phyloP scores from a whole-genome alignment of 2,888 invertebrate species.

The Biston betularia region DNA sequence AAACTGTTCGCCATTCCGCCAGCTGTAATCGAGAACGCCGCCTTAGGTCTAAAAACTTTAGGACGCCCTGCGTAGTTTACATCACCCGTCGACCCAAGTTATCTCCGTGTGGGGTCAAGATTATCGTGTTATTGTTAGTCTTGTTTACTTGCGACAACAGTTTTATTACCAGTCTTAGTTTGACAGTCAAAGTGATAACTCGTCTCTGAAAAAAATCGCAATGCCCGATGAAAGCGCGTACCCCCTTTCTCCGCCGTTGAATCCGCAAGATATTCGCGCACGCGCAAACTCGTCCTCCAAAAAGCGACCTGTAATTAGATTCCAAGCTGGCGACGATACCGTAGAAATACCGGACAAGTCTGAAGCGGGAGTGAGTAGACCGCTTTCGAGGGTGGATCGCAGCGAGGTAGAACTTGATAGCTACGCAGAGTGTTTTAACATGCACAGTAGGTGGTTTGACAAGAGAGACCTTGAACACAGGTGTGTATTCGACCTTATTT shows the following conservation, averaged over 20 bases:
- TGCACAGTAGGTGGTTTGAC: conserved; percentile 84
- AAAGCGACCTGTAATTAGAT: conserved; percentile 71
- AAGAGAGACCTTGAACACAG: conserved; percentile 86
- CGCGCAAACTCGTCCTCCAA: conserved; percentile 85
- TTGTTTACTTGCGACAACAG: conserved; percentile 53
- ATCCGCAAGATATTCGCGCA: conserved; percentile 84
- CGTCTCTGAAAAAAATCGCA: conserved; percentile 42
- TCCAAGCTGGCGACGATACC: conserved; percentile 74
- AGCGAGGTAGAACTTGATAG: conserved; percentile 85
- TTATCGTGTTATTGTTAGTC: conserved; percentile 57
- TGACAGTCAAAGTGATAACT: conserved; percentile 43
- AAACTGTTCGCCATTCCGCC: neutral
- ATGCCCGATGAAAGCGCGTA: conserved; percentile 88
- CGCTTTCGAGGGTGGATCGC: conserved; percentile 67
- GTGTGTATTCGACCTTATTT: conserved; percentile 65
- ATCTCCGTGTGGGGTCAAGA: conserved; percentile 71
- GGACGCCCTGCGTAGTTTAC: conserved; percentile 57
- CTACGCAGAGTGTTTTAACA: conserved; percentile 82
- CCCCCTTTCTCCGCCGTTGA: conserved; percentile 80
- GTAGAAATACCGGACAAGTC: conserved; percentile 81
- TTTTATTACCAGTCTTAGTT: conserved; percentile 54
- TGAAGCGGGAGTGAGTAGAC: conserved; percentile 71
- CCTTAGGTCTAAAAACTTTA: conserved; percentile 19
- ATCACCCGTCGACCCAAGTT: conserved; percentile 69
- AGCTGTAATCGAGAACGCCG: neutral